Evolutionary conservation across 2,797 vertebrate species (phyloP), one percentile per base, ranked within the genome.

Genomic region (Oophaga sylvatica): DNA sequence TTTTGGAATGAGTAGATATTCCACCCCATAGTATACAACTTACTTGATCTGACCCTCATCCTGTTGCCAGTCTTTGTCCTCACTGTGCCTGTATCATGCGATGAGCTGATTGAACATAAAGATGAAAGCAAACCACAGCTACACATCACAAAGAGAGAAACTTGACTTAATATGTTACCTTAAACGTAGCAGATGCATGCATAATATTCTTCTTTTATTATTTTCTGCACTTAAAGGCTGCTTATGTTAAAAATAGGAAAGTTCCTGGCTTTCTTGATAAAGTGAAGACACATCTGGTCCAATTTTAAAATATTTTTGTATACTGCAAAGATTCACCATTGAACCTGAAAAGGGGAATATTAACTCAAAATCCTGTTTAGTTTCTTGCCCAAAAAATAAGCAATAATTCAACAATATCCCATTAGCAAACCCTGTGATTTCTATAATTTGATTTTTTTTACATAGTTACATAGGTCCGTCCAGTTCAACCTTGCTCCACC

Each of bases 41-140:
- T 26, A 22, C 35, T 41, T 70, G 60, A 56, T 77, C 31, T 48
- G 45, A 65, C 45, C 26, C 31, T 76, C 35, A 13, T 75, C 41
- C n/a, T 65, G 59, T 26, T 76, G 35, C 26, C 71, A 48, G 71
- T 31, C 41, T 67, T 76, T 85, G 26, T 77, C 59, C 83, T 85
- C 15, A 67, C 60, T 77, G 22, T 31, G 60, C 73, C 31, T 78
- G 15, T 82, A 82, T 87, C 86, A 82, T 70, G 65, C 77, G 12
- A 87, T 80, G 29, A 67, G 59, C 10, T 70, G 80, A 87, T 26
- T 83, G 56, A 71, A 73, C 80, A 83, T 83, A 68, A 89, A 86
- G 80, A 86, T 89, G 63, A 89, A 86, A 89, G 84, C 13, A 89
- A 89, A 83, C 88, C 88, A 89, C 84, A 87, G 62, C 35, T 78